Conservation (phyloP, 2,797 vertebrate species). For the Hirundo rustica region DNA sequence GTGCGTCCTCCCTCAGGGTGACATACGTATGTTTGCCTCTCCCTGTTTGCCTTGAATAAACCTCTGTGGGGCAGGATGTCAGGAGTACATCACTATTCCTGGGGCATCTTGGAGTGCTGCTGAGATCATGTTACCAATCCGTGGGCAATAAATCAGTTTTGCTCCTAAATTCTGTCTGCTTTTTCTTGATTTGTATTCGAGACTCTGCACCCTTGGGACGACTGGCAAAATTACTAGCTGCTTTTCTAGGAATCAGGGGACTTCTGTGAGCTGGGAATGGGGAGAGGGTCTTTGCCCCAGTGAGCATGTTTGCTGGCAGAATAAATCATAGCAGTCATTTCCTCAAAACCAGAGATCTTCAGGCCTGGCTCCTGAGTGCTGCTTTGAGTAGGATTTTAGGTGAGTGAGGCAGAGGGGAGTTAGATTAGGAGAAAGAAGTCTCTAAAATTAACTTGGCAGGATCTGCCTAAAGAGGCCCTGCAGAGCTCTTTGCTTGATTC, state of each 20-base stretch:
- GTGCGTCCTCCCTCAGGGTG: neutral
- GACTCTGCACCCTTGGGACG: neutral
- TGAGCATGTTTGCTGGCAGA: neutral
- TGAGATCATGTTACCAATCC: neutral
- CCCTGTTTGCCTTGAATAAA: neutral
- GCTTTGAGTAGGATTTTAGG: neutral
- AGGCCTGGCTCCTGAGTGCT: neutral
- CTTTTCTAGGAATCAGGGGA: neutral
- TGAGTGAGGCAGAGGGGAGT: neutral
- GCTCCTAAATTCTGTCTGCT: neutral
- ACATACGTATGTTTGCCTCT: neutral
- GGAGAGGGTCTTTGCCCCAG: neutral
- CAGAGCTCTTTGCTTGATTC: neutral
- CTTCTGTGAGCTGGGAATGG: neutral
- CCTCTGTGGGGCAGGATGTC: accelerated
- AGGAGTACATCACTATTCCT: neutral
- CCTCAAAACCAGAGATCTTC: neutral
- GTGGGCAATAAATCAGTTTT: neutral
- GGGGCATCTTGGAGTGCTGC: neutral
- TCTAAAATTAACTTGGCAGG: neutral
- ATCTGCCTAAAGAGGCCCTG: neutral
- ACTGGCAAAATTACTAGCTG: neutral
- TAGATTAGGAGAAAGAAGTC: neutral
- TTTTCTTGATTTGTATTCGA: neutral
- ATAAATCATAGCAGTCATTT: neutral